Conservation (phyloP, 1,140 invertebrate species). For the Leptinotarsa undecemlineata region DNA sequence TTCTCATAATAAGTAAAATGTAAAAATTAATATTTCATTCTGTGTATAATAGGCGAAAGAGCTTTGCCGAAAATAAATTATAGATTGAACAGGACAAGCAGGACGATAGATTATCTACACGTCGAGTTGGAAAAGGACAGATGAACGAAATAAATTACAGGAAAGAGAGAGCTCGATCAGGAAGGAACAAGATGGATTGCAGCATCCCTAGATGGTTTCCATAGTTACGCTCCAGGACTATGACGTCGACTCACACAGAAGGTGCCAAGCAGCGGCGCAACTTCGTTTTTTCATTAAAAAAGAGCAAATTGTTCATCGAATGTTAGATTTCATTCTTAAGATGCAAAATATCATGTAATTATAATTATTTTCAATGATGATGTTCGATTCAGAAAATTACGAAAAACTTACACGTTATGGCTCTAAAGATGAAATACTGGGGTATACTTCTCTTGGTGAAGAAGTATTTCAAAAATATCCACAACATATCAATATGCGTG, state of each 20-base stretch:
- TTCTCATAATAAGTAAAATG: conserved; percentile 29
- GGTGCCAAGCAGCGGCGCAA: conserved; percentile 26
- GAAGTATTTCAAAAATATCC: too few relatives aligned
- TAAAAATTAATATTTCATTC: conserved; percentile 44
- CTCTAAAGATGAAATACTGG: too few relatives aligned
- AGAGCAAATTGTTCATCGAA: too few relatives aligned
- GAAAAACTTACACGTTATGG: too few relatives aligned
- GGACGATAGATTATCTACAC: conserved; percentile 21
- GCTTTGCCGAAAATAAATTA: conserved; percentile 41
- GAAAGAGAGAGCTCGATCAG: conserved; percentile 45
- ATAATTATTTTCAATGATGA: too few relatives aligned
- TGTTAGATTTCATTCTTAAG: too few relatives aligned
- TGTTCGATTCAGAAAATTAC: too few relatives aligned
- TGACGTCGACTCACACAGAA: conserved; percentile 45
- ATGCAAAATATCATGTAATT: too few relatives aligned
- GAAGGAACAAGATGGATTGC: conserved; percentile 51
- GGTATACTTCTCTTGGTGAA: too few relatives aligned
- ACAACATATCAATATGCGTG: too few relatives aligned
- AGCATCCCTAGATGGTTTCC: conserved; percentile 51
- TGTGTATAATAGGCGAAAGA: conserved; percentile 41
- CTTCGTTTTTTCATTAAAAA: neutral
- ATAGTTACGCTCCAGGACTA: conserved; percentile 47
- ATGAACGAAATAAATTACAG: conserved; percentile 46
- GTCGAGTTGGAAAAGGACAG: conserved; percentile 34
- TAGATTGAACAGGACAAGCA: conserved; percentile 35